These are phyloP conservation scores for Pseudolaguvia tuberculata DNA, from an alignment of 2,113 vertebrate genomes.

Conservation along the genomic window DNA sequence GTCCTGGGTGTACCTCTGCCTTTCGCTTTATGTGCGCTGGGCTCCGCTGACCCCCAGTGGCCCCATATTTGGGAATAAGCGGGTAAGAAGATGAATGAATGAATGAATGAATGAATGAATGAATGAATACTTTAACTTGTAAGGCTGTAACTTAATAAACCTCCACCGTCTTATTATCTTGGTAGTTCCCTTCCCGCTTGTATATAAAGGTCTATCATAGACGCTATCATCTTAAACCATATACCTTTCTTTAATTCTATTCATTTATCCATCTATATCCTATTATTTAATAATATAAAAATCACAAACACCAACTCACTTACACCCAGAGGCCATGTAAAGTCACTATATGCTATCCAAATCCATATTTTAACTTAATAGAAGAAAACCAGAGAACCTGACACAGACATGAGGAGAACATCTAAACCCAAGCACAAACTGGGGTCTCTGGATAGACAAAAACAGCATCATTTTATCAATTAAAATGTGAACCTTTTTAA, in stretches of 20 bases:
- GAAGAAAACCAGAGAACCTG: not conserved
- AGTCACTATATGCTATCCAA: not conserved
- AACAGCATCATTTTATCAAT: not conserved
- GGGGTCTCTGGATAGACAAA: not conserved
- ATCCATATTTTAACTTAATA: not conserved
- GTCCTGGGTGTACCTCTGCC: too few relatives aligned
- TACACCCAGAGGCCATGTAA: not conserved
- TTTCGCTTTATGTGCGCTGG: too few relatives aligned
- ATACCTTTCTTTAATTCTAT: too few relatives aligned
- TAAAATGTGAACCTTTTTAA: too few relatives aligned
- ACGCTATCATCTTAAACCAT: too few relatives aligned
- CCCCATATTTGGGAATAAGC: too few relatives aligned
- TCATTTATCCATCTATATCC: too few relatives aligned
- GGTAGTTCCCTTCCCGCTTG: not conserved
- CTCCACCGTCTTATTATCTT: not conserved
- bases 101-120: too few relatives aligned
- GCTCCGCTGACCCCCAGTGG: too few relatives aligned
- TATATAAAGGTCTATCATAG: too few relatives aligned
- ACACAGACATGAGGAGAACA: not conserved
- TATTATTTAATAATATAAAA: not conserved
- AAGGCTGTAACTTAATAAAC: not conserved
- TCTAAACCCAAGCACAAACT: not conserved
- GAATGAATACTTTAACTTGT: not conserved
- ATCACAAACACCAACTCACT: not conserved
- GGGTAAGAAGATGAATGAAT: too few relatives aligned